These are phyloP conservation scores for Alectoris magna DNA, from an alignment of 2,797 vertebrate species.

Conservation along the genomic window DNA sequence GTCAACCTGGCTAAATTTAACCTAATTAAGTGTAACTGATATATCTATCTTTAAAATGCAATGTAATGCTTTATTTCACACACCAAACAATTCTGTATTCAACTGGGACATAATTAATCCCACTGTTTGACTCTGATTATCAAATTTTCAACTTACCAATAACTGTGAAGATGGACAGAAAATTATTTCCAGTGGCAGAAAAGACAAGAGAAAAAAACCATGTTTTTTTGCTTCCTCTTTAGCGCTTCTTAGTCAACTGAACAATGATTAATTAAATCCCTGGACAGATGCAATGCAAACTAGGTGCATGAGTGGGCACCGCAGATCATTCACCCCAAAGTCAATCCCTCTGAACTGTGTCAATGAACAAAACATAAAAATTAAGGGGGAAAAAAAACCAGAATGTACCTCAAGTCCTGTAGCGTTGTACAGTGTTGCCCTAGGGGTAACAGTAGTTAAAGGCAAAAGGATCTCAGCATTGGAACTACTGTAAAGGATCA, in stretches of 20 bases:
- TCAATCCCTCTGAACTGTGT: not conserved
- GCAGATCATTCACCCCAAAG: not conserved
- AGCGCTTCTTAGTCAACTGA: not conserved
- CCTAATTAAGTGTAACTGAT: not conserved
- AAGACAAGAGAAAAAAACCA: not conserved
- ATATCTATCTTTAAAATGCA: not conserved
- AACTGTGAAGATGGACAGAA: not conserved
- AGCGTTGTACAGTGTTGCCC: not conserved
- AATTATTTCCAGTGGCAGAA: not conserved
- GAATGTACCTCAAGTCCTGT: not conserved
- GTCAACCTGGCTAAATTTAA: conserved; percentile 47
- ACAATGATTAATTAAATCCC: not conserved
- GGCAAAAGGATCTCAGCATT: not conserved
- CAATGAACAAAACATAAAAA: not conserved
- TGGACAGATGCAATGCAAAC: not conserved
- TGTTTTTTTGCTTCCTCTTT: not conserved
- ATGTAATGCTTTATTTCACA: not conserved
- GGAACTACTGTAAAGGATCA: too few relatives aligned
- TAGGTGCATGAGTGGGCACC: not conserved
- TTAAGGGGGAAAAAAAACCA: not conserved
- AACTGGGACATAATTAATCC: not conserved
- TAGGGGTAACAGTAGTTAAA: not conserved
- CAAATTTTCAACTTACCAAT: not conserved
- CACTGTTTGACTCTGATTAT: not conserved
- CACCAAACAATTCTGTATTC: not conserved